These are phyloP conservation scores for Hofmannophila pseudospretella DNA, from an alignment of 2,888 invertebrate genomes.

Conservation along the genomic window DNA sequence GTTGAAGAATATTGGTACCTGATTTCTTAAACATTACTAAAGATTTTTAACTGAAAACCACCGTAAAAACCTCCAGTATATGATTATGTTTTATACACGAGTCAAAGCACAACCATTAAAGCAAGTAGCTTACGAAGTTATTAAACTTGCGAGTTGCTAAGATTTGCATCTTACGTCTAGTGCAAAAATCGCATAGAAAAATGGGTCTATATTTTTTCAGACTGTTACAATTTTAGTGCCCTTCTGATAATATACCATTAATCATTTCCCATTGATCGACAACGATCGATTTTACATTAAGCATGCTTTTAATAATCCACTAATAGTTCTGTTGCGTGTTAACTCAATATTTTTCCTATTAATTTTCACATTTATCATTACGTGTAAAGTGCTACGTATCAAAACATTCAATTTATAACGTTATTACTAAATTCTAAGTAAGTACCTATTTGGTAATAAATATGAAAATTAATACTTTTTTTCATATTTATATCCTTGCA, in stretches of 20 bases:
- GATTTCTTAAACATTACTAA: too few species aligned
- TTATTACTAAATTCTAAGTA: too few species aligned
- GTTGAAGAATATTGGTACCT: too few species aligned
- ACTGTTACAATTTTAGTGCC: background rate
- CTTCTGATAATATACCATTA: slow-evolving; percentile 35
- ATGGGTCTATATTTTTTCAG: too few species aligned
- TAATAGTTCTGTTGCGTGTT: slow-evolving; percentile 58
- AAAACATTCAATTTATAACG: too few species aligned
- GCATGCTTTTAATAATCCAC: slow-evolving; percentile 56
- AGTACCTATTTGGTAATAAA: too few species aligned
- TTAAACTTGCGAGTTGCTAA: background rate
- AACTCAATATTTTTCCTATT: slow-evolving; percentile 33
- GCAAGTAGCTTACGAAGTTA: background rate
- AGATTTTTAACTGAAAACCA: too few species aligned
- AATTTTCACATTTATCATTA: slow-evolving; percentile 31
- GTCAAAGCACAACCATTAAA: background rate
- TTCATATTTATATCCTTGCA: too few species aligned
- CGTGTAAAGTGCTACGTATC: slow-evolving; percentile 21
- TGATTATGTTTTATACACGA: background rate
- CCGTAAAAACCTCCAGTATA: background rate
- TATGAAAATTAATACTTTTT: too few species aligned
- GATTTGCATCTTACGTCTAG: background rate
- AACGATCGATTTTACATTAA: slow-evolving; percentile 55
- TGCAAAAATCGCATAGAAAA: background rate
- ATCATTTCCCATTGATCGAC: slow-evolving; percentile 48